These are phyloP conservation scores for Hylyphantes graminicola DNA, from an alignment of 1,140 invertebrate genomes.

Conservation along the genomic window DNA sequence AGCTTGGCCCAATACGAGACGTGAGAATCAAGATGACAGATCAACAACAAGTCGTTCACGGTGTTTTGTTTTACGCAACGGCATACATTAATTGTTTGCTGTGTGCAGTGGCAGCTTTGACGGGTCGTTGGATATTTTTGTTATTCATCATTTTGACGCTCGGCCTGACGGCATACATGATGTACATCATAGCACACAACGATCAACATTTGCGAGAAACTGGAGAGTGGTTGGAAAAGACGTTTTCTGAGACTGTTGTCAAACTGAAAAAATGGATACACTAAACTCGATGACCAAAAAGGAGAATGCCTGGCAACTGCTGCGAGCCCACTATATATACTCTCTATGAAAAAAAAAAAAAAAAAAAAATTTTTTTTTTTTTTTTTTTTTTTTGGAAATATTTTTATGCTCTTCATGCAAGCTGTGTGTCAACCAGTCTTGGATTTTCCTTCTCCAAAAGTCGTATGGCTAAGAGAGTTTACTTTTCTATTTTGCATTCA, in stretches of 20 bases:
- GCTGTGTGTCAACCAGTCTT: no score
- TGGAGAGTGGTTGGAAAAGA: not conserved
- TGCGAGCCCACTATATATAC: no score
- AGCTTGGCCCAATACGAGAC: not conserved
- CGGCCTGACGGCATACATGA: constrained; percentile 10
- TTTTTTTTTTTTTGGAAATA: not conserved
- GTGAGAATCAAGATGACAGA: not conserved
- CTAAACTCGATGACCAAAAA: not conserved
- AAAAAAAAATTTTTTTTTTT: no score
- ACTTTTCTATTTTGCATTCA: no score
- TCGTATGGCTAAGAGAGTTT: no score
- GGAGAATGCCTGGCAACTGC: not conserved
- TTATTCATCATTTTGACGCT: constrained; percentile 6
- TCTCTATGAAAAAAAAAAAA: no score
- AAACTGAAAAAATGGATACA: not conserved
- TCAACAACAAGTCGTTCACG: not conserved
- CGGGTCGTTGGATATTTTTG: constrained; percentile 20
- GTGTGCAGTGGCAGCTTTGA: not conserved
- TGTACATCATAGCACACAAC: constrained; percentile 1
- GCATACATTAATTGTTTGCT: constrained; percentile 2
- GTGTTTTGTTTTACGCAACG: constrained; percentile 15
- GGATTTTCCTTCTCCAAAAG: no score
- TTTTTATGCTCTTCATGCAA: no score
- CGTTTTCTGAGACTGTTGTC: not conserved
- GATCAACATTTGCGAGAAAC: not conserved